A percentile compares a stretch with the other conserved stretches of the same genome.
phyloP scores from a whole-genome alignment of 2,797 vertebrate genomes.

The Hydrolagus colliei region DNA sequence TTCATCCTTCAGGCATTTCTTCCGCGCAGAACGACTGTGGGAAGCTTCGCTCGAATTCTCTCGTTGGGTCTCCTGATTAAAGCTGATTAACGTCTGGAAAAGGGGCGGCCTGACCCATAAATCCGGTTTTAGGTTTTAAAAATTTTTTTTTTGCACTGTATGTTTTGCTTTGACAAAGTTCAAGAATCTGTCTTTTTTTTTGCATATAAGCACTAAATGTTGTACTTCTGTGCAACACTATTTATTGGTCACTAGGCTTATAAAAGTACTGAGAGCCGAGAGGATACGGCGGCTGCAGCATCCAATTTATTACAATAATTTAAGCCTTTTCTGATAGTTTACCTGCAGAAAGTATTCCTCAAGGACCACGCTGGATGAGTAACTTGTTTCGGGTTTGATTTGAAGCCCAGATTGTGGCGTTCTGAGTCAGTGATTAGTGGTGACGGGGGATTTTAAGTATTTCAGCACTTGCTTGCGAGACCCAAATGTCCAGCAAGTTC shows the following conservation, averaged over 20 bases:
- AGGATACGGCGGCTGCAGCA: neutral
- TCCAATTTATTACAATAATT: neutral
- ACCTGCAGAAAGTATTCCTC: no score
- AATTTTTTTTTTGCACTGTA: no score
- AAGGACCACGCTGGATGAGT: neutral
- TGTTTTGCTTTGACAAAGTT: no score
- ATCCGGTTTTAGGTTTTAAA: neutral
- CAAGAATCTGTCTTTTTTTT: no score
- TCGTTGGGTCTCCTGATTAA: slow-evolving; percentile 11
- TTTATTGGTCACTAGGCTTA: neutral
- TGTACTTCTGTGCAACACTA: no score
- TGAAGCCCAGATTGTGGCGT: neutral
- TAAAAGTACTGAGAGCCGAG: neutral
- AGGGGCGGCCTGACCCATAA: slow-evolving; percentile 9
- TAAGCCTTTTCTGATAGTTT: no score
- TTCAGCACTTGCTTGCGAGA: slow-evolving; percentile 21
- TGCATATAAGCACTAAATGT: no score
- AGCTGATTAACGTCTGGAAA: slow-evolving; percentile 23
- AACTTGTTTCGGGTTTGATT: neutral
- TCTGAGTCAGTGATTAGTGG: slow-evolving; percentile 11
- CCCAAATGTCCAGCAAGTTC: slow-evolving; percentile 1
- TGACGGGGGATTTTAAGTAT: slow-evolving; percentile 11
- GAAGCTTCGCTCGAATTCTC: slow-evolving; percentile 16
- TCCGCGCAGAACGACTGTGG: slow-evolving; percentile 1
- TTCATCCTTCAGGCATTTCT: slow-evolving; percentile 23